Evolutionary conservation across 1,140 invertebrate genomes (phyloP).

Genomic region (Drosophila navojoa): DNA sequence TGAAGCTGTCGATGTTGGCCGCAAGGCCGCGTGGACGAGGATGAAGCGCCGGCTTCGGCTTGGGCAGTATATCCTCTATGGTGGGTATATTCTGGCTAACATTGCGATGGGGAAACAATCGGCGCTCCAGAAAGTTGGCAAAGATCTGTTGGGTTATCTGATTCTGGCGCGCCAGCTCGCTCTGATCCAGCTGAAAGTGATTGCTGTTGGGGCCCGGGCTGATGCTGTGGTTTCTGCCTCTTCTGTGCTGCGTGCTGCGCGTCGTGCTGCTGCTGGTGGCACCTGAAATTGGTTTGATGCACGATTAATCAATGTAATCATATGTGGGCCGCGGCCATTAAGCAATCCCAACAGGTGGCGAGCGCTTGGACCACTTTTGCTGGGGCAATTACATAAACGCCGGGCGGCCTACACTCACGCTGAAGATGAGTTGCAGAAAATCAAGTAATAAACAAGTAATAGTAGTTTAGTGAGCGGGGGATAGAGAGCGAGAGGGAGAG

Average conservation of each 20-base stretch:
- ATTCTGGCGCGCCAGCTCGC: conserved; percentile 88
- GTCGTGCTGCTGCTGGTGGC: conserved; percentile 20
- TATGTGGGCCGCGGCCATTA: conserved; percentile 59
- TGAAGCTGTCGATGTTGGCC: conserved; percentile 40
- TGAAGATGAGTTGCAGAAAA: conserved; percentile 55
- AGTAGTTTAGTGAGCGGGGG: not conserved
- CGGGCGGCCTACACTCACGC: conserved; percentile 40
- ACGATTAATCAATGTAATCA: conserved; percentile 55
- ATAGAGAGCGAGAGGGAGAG: not conserved
- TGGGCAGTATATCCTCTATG: conserved; percentile 86
- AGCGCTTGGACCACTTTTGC: conserved; percentile 6
- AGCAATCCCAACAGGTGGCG: conserved; percentile 48
- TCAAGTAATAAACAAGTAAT: conserved; percentile 41
- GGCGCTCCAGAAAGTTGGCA: conserved; percentile 88
- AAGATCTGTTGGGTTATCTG: conserved; percentile 89
- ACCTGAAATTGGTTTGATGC: conserved; percentile 48
- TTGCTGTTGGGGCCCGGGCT: conserved; percentile 2
- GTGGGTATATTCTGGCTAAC: conserved; percentile 85
- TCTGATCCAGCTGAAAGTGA: conserved; percentile 83
- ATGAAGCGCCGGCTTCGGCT: conserved; percentile 52
- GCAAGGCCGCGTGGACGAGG: conserved; percentile 70
- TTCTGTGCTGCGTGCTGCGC: not conserved
- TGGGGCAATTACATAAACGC: conserved; percentile 66
- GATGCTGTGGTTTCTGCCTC: conserved; percentile 24
- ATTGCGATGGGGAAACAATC: conserved; percentile 85